Evolutionary conservation across 2,888 invertebrate species (phyloP).

Genomic region (Ferrisia virgata): DNA sequence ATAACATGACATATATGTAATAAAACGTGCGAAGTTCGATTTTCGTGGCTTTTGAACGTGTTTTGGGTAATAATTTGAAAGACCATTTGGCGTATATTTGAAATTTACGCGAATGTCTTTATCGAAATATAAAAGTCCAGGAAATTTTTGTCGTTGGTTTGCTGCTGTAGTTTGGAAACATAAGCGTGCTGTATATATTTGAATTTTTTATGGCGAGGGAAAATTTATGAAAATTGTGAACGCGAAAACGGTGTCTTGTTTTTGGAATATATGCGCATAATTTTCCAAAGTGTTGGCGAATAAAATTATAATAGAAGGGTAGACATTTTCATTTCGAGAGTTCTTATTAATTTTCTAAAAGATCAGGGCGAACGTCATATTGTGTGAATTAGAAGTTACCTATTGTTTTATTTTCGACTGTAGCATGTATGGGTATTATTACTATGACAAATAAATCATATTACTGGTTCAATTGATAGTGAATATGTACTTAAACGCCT

Average conservation of each 20-base stretch:
- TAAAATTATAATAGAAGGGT: not conserved
- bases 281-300: constrained; percentile 4
- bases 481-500: no score
- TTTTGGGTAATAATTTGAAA: not conserved
- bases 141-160: not conserved
- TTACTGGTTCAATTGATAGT: no score
- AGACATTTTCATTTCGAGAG: not conserved
- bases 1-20: not conserved
- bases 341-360: constrained; percentile 7
- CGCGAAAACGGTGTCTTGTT: not conserved
- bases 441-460: not conserved
- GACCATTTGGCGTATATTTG: not conserved
- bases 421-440: not conserved
- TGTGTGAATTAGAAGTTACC: not conserved
- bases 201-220: constrained; percentile 3
- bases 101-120: not conserved
- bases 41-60: not conserved
- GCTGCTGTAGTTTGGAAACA: not conserved
- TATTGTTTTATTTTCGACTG: not conserved
- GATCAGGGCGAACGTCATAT: not conserved
- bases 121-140: constrained; percentile 17
- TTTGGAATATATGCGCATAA: constrained; percentile 7
- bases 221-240: constrained; percentile 10
- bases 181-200: not conserved
- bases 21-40: not conserved